phyloP scores from a whole-genome alignment of 1,140 invertebrate species.

The Hetaerina americana region DNA sequence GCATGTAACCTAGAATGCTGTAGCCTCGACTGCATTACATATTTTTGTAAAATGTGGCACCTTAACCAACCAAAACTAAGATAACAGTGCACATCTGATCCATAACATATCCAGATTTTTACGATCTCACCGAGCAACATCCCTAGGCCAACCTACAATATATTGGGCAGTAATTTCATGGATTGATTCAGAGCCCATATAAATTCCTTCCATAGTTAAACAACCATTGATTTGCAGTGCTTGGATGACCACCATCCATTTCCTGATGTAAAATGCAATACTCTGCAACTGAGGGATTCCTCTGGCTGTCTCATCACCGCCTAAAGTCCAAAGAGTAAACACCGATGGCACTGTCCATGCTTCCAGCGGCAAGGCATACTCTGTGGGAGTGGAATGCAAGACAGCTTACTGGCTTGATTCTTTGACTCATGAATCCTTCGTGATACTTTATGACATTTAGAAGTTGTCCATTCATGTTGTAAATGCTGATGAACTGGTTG shows the following conservation, averaged over 20 bases:
- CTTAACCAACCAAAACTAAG: too few relatives aligned
- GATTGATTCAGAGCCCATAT: too few relatives aligned
- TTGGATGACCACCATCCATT: too few relatives aligned
- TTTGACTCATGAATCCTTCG: constrained; percentile 81
- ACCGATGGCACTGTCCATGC: constrained; percentile 60
- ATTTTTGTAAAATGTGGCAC: too few relatives aligned
- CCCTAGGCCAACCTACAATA: background rate
- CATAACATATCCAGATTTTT: background rate
- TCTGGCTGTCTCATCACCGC: constrained; percentile 36
- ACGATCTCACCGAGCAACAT: background rate
- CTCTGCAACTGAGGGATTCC: background rate
- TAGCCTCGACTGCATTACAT: too few relatives aligned
- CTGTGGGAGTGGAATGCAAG: constrained; percentile 76
- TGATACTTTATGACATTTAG: constrained; percentile 67
- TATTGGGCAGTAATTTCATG: background rate
- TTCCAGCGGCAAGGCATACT: constrained; percentile 60
- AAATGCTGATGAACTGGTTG: constrained; percentile 68
- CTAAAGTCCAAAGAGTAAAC: constrained; percentile 54
- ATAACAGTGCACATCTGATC: background rate
- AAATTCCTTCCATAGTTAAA: too few relatives aligned
- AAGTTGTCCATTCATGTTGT: constrained; percentile 51
- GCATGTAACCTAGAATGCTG: too few relatives aligned
- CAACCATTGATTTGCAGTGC: too few relatives aligned
- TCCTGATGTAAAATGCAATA: constrained; percentile 4
- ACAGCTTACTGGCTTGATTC: constrained; percentile 71